These are phyloP conservation scores for Nudaria mundana DNA, from an alignment of 2,888 invertebrate genomes.

Conservation along the genomic window DNA sequence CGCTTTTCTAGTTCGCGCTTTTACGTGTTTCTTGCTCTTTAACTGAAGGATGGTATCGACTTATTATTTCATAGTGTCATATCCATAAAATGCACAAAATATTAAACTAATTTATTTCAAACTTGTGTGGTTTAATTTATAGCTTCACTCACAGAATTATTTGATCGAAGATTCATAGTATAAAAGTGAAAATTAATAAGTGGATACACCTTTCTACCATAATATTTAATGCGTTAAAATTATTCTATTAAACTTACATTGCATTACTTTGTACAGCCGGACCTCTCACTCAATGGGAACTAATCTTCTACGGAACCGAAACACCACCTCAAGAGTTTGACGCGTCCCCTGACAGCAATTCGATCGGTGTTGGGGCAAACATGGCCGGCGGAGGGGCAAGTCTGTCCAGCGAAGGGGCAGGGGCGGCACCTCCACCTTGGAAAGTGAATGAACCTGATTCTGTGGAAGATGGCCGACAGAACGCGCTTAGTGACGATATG, in stretches of 20 bases:
- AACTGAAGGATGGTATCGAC: neutral
- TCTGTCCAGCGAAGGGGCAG: neutral
- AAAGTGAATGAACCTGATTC: conserved; percentile 43
- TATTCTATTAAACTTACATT: too few relatives aligned
- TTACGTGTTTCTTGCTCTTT: neutral
- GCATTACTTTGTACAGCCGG: conserved; percentile 73
- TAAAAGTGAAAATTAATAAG: too few relatives aligned
- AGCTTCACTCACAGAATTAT: too few relatives aligned
- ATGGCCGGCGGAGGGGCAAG: conserved; percentile 3
- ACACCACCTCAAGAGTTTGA: conserved; percentile 82
- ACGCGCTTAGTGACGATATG: conserved; percentile 81
- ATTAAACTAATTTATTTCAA: too few relatives aligned
- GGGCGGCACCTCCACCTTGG: conserved; percentile 32
- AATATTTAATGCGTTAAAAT: too few relatives aligned
- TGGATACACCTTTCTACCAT: neutral
- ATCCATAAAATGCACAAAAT: too few relatives aligned
- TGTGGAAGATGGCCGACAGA: conserved; percentile 80
- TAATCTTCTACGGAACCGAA: conserved; percentile 91
- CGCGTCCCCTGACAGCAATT: conserved; percentile 82
- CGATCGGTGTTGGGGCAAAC: conserved; percentile 56
- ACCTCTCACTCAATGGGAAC: conserved; percentile 87
- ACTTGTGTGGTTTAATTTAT: too few relatives aligned
- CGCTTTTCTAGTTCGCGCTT: conserved; percentile 3
- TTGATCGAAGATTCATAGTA: too few relatives aligned
- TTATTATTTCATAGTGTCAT: too few relatives aligned